These are phyloP conservation scores for Typhlichthys eigenmanni DNA, from an alignment of 2,797 vertebrate genomes.

Conservation along the genomic window DNA sequence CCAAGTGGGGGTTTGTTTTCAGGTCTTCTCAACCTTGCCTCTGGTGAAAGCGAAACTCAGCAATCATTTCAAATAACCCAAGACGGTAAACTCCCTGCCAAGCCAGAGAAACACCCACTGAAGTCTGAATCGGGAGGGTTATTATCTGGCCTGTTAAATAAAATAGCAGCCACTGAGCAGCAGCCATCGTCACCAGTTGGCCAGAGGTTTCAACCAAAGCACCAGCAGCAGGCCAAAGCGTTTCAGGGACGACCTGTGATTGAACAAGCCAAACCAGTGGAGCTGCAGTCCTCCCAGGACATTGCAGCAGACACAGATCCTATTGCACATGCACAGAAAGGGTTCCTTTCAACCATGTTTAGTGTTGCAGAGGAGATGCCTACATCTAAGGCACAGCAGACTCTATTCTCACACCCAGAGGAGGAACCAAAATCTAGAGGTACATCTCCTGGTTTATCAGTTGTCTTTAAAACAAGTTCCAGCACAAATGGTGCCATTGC, in stretches of 20 bases:
- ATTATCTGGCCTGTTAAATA: conserved; percentile 74
- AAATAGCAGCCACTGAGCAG: conserved; percentile 69
- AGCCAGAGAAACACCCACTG: conserved; percentile 44
- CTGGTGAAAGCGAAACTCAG: conserved; percentile 65
- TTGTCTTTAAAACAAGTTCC: conserved; percentile 60
- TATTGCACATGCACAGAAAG: conserved; percentile 67
- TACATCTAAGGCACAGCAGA: conserved; percentile 58
- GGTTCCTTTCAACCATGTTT: conserved; percentile 84
- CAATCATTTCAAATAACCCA: conserved; percentile 48
- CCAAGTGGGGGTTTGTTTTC: conserved; percentile 79
- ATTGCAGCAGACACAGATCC: conserved; percentile 65
- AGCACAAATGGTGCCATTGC: conserved; percentile 40
- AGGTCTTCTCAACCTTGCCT: conserved; percentile 79
- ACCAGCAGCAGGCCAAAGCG: conserved; percentile 46
- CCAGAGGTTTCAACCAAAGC: conserved; percentile 47
- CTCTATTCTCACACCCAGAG: conserved; percentile 29
- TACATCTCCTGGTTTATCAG: conserved; percentile 58
- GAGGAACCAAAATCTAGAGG: conserved; percentile 54
- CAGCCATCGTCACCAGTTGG: conserved; percentile 35
- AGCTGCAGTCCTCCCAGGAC: conserved; percentile 61
- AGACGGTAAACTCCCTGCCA: conserved; percentile 33
- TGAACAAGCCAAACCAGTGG: conserved; percentile 73
- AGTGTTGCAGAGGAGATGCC: conserved; percentile 70
- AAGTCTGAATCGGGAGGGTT: conserved; percentile 68
- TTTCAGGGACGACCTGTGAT: conserved; percentile 69